Conservation (phyloP, 2,888 invertebrate genomes). For the Dexiosoma caninum region DNA sequence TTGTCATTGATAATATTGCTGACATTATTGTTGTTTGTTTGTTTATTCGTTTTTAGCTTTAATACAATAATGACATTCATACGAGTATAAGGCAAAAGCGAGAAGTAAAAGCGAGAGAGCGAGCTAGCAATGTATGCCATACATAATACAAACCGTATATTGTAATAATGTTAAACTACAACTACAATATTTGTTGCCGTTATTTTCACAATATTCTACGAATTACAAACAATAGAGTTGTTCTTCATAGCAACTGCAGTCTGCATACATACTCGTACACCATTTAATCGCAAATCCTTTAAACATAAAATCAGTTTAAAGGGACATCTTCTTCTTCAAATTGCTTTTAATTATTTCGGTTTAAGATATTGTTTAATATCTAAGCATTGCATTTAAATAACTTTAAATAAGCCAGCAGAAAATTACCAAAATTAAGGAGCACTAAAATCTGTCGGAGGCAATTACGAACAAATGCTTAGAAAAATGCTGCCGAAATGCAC, state of each 20-base stretch:
- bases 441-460: too few relatives aligned
- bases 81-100: neutral
- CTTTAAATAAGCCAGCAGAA: too few relatives aligned
- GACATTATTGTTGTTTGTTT: slow-evolving; percentile 42
- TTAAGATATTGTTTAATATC: too few relatives aligned
- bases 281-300: slow-evolving; percentile 25
- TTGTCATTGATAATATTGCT: slow-evolving; percentile 64
- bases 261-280: neutral
- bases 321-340: too few relatives aligned
- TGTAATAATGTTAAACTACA: slow-evolving; percentile 49
- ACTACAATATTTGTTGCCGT: slow-evolving; percentile 39
- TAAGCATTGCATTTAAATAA: too few relatives aligned
- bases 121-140: neutral
- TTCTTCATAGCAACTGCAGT: slow-evolving; percentile 4
- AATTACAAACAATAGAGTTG: slow-evolving; percentile 40
- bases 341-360: too few relatives aligned
- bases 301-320: too few relatives aligned
- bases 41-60: slow-evolving; percentile 32
- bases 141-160: slow-evolving; percentile 32
- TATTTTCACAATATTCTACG: slow-evolving; percentile 41
- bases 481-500: too few relatives aligned
- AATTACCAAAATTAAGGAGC: too few relatives aligned
- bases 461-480: too few relatives aligned
- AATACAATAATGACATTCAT: neutral
- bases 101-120: neutral